phyloP scores from a whole-genome alignment of 2,888 invertebrate genomes.

The Xestia ashworthii region DNA sequence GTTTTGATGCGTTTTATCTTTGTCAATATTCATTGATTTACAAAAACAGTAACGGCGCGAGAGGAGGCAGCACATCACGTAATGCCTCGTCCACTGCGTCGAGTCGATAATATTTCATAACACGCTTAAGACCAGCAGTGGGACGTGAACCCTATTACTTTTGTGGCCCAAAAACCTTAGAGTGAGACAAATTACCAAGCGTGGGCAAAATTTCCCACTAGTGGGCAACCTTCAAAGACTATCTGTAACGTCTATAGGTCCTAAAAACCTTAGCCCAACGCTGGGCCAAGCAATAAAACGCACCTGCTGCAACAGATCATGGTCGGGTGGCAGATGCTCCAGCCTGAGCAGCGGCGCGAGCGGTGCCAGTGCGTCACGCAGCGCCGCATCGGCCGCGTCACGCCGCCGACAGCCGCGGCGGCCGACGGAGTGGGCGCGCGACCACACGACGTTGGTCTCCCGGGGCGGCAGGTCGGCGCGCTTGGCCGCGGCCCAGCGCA shows the following conservation, averaged over 20 bases:
- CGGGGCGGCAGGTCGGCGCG: constrained; percentile 50
- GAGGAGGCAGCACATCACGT: too few relatives aligned
- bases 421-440: constrained; percentile 97
- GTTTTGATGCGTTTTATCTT: too few relatives aligned
- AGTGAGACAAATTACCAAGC: background rate
- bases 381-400: constrained; percentile 93
- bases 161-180: background rate
- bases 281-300: background rate
- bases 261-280: background rate
- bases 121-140: background rate
- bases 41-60: too few relatives aligned
- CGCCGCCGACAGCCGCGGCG: constrained; percentile 95
- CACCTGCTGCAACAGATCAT: constrained; percentile 94
- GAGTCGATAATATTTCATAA: too few relatives aligned
- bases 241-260: too few relatives aligned
- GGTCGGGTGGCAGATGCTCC: constrained; percentile 97
- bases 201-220: background rate
- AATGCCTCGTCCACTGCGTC: too few relatives aligned
- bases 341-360: constrained; percentile 96
- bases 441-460: constrained; percentile 92
- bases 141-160: too few relatives aligned
- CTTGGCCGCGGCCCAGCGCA: constrained; percentile 81
- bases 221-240: too few relatives aligned
- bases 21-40: too few relatives aligned
- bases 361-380: constrained; percentile 96